phyloP scores from a whole-genome alignment of 2,797 vertebrate species.

The Sphenodon punctatus region DNA sequence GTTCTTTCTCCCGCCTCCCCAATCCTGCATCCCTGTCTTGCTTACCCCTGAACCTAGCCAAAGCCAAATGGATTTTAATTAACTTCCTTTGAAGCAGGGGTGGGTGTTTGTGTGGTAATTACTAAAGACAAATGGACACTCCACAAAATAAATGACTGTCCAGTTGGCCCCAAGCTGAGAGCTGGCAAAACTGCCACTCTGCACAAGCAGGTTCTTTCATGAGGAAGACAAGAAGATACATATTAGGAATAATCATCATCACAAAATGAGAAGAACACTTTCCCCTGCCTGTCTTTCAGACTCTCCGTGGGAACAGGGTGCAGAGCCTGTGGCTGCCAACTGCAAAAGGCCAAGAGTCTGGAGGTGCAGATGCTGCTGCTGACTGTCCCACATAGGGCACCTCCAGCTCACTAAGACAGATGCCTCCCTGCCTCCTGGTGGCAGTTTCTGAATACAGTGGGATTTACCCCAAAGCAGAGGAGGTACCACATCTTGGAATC shows the following conservation, averaged over 20 bases:
- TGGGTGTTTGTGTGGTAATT: conserved; percentile 48
- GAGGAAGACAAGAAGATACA: background rate
- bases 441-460: background rate
- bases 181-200: conserved; percentile 30
- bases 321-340: background rate
- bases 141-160: background rate
- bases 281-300: background rate
- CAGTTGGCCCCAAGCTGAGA: conserved; percentile 11
- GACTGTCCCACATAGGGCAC: background rate
- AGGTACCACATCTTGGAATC: background rate
- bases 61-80: conserved; percentile 55
- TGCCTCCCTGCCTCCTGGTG: background rate
- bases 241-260: background rate
- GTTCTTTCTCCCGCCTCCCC: background rate
- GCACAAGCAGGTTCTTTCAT: conserved; percentile 37
- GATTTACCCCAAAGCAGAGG: background rate
- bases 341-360: background rate
- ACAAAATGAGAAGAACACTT: conserved; percentile 18
- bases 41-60: background rate
- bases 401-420: background rate
- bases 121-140: conserved; percentile 47
- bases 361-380: background rate
- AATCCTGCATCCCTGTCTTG: background rate
- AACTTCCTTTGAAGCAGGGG: conserved; percentile 23
- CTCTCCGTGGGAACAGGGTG: background rate